Conservation (phyloP, 1,140 invertebrate genomes). For the Drosophila quadrilineata region DNA sequence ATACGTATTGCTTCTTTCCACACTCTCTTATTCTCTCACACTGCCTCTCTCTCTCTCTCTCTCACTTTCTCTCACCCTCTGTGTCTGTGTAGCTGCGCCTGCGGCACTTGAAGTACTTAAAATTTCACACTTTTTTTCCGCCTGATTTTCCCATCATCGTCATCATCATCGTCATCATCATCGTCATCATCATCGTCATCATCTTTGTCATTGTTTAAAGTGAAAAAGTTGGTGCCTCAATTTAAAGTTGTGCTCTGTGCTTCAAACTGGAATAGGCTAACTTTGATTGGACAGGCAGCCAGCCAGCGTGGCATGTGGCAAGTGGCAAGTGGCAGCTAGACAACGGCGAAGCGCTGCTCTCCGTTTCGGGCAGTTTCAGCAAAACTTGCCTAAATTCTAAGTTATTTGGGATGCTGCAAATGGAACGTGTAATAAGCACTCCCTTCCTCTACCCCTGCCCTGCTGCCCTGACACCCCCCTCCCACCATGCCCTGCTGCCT, state of each 20-base stretch:
- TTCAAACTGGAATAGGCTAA: conserved; percentile 39
- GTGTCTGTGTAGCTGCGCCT: conserved; percentile 36
- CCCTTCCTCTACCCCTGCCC: no score
- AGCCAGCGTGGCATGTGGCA: no score
- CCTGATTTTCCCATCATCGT: neutral
- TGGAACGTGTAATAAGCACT: conserved; percentile 33
- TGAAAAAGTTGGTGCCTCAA: conserved; percentile 68
- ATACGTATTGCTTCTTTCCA: conserved; percentile 75
- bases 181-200: conserved; percentile 22
- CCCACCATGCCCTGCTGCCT: no score
- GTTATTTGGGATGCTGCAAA: conserved; percentile 22
- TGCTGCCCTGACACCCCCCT: no score
- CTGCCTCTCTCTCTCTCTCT: neutral
- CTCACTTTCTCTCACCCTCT: neutral
- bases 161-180: conserved; percentile 6
- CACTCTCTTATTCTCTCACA: neutral
- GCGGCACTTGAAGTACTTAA: conserved; percentile 70
- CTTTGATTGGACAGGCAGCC: conserved; percentile 27
- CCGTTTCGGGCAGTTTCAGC: no score
- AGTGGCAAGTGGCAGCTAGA: no score
- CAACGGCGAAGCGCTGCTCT: no score
- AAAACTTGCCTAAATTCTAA: conserved; percentile 14
- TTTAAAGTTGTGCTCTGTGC: conserved; percentile 52
- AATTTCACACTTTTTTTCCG: conserved; percentile 67
- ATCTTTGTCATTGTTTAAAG: conserved; percentile 41